These are phyloP conservation scores for Rhagoletis zephyria DNA, from an alignment of 1,140 invertebrate species.

Conservation along the genomic window DNA sequence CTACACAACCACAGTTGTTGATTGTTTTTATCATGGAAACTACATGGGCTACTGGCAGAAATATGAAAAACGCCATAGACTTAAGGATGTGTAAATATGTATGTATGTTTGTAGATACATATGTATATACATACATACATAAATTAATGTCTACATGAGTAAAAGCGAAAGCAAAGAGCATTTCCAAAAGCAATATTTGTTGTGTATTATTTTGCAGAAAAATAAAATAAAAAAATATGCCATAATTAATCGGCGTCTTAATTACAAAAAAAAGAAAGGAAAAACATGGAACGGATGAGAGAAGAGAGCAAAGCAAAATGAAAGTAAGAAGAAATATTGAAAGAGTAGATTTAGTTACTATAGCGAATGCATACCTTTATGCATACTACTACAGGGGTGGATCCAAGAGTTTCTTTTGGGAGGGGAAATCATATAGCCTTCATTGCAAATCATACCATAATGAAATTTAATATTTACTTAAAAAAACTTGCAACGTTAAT, in stretches of 20 bases:
- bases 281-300: no score
- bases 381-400: no score
- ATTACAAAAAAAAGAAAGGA: background rate
- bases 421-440: no score
- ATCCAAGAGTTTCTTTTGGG: no score
- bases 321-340: background rate
- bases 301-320: background rate
- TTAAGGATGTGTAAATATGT: no score
- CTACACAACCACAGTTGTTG: background rate
- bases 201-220: background rate
- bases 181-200: background rate
- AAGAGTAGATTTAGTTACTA: background rate
- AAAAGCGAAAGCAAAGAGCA: background rate
- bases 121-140: background rate
- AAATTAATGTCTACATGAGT: background rate
- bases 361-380: no score
- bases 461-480: no score
- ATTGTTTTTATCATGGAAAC: background rate
- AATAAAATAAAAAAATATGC: background rate
- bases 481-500: no score
- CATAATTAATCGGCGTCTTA: background rate
- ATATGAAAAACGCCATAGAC: background rate
- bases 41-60: background rate
- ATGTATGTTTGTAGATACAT: background rate
- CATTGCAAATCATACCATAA: no score